Conservation (phyloP, 1,140 invertebrate species). For the Cryptotermes secundus region DNA sequence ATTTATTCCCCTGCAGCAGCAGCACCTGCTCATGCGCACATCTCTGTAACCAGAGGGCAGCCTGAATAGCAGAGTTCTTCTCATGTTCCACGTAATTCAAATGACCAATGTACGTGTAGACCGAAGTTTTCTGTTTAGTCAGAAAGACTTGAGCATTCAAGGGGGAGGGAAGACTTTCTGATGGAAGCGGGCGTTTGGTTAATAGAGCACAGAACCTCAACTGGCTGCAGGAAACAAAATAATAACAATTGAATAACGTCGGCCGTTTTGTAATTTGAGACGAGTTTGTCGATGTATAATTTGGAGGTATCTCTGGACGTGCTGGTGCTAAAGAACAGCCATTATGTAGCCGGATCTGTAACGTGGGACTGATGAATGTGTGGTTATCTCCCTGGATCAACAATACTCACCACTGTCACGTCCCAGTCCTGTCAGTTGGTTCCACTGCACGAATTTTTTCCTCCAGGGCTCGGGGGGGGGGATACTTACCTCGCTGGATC, state of each 20-base stretch:
- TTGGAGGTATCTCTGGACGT: background rate
- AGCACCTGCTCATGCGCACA: background rate
- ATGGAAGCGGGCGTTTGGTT: background rate
- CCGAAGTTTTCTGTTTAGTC: background rate
- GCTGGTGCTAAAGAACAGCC: background rate
- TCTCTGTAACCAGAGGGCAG: background rate
- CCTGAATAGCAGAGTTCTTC: background rate
- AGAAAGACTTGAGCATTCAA: background rate
- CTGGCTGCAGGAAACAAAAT: slow-evolving; percentile 3
- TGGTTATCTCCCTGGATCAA: background rate
- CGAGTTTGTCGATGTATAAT: slow-evolving; percentile 13
- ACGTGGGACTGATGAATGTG: background rate
- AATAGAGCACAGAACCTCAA: background rate
- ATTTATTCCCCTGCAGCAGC: background rate
- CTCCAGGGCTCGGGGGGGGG: background rate
- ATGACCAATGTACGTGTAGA: slow-evolving; percentile 16
- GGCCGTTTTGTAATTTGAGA: background rate
- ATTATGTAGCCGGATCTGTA: background rate
- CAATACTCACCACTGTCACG: background rate
- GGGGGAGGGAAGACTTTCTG: background rate
- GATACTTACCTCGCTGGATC: no score
- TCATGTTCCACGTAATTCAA: slow-evolving; percentile 15
- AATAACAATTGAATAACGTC: slow-evolving; percentile 14
- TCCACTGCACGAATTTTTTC: background rate
- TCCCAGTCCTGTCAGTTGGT: background rate